Conservation (phyloP, 2,797 vertebrate genomes). For the Sebastes oblongus region DNA sequence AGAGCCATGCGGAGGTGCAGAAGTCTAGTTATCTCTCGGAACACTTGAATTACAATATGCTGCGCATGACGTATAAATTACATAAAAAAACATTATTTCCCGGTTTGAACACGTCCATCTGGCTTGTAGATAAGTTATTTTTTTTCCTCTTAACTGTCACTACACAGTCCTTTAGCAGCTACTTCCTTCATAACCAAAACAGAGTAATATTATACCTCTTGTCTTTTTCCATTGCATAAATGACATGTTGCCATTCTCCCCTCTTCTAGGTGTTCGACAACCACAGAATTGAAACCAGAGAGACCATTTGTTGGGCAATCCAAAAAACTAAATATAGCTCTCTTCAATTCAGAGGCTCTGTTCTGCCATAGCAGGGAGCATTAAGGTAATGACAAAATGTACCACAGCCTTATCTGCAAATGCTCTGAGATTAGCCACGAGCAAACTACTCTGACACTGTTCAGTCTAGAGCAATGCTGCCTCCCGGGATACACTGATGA, state of each 20-base stretch:
- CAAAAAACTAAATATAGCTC: background rate
- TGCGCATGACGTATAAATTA: background rate
- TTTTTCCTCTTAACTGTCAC: background rate
- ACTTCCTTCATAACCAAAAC: background rate
- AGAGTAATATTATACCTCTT: background rate
- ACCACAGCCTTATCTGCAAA: conserved; percentile 9
- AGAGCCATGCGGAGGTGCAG: background rate
- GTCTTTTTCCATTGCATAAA: background rate
- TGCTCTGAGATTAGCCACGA: conserved; percentile 7
- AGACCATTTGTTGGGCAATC: conserved; percentile 4
- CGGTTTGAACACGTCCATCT: background rate
- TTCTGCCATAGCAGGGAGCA: background rate
- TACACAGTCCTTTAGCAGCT: background rate
- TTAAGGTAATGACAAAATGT: conserved; percentile 18
- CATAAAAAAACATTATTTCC: background rate
- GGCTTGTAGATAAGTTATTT: background rate
- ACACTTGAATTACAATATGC: too few relatives aligned
- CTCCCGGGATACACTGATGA: conserved; percentile 11
- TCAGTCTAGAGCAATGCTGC: conserved; percentile 15
- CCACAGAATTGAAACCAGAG: background rate
- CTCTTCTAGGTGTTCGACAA: background rate
- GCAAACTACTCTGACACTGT: conserved; percentile 5
- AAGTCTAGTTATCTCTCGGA: too few relatives aligned
- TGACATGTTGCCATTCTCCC: background rate
- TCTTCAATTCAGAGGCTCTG: background rate